These are phyloP conservation scores for Campopleginae sp. DNA, from an alignment of 2,888 invertebrate genomes.

Conservation along the genomic window DNA sequence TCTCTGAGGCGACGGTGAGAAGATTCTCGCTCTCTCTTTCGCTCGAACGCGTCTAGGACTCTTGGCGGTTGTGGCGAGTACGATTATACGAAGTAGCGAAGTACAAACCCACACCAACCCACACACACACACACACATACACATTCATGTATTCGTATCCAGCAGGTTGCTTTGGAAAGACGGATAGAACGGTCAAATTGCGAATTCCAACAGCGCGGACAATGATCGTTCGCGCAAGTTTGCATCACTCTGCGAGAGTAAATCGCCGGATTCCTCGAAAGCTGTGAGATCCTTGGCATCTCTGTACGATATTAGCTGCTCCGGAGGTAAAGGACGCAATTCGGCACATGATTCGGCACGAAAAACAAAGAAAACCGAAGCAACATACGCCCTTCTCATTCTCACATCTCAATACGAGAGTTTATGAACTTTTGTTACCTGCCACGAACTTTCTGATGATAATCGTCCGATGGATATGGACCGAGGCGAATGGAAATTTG, in stretches of 20 bases:
- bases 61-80: slow-evolving; percentile 59
- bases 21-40: slow-evolving; percentile 22
- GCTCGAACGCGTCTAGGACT: slow-evolving; percentile 24
- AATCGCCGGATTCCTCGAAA: slow-evolving; percentile 68
- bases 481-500: slow-evolving; percentile 12
- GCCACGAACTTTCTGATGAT: slow-evolving; percentile 36
- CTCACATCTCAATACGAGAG: neutral
- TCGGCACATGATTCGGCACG: neutral
- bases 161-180: slow-evolving; percentile 65
- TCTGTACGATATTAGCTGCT: slow-evolving; percentile 1
- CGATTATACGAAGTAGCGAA: slow-evolving; percentile 75
- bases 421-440: slow-evolving; percentile 27
- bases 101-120: slow-evolving; percentile 71
- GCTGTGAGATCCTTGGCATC: slow-evolving; percentile 14
- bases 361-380: neutral
- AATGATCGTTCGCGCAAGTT: slow-evolving; percentile 67
- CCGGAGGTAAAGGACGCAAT: neutral
- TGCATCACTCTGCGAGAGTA: slow-evolving; percentile 65
- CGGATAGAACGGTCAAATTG: slow-evolving; percentile 80
- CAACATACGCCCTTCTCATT: neutral
- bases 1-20: slow-evolving; percentile 23
- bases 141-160: slow-evolving; percentile 16
- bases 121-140: slow-evolving; percentile 61
- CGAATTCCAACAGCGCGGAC: slow-evolving; percentile 76
- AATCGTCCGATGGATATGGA: slow-evolving; percentile 43